Base-by-base conservation (phyloP, 2,113 vertebrate species). In the Pollimyrus isidori region DNA sequence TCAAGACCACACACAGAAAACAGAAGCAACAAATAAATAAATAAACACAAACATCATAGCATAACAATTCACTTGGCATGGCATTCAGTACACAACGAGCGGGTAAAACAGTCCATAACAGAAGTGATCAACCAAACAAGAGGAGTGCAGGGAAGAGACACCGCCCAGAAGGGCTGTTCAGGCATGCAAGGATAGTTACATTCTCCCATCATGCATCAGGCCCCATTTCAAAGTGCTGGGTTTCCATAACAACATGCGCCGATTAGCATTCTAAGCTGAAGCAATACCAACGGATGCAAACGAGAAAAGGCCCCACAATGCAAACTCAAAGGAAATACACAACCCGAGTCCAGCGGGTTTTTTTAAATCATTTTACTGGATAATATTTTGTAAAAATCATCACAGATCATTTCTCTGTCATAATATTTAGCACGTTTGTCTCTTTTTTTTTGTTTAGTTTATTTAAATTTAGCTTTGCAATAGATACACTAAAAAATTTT, bases 201-300 rank as follows among this genome's bases (percentile, higher is more conserved):
- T 98, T 99, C 98, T 97, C 95, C 97, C 96, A 96, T 96, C 98
- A 97, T 99, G 98, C 98, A 99, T 96, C 97, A 97, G 94, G 96
- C 97, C 92, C 94, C 94, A 92, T 95, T 96, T 96, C 93, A 95
- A 94, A 95, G 94, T 96, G 95, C 97, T 96, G 96, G 96, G 95
- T 98, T 97, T 97, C 95, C 97, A 98, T 97, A 96, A 97, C 97
- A 96, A 97, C 96, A 96, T 95, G 95, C 98, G 97, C 97, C 98
- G 95, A 95, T 95, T 96, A 98, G 96, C 92, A 90, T 92, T 95
- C 90, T 90, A 92, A 95, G 96, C 96, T 98, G 97, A 97, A 98
- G 98, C 98, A 97, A 97, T 97, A 98, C 97, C 97, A 97, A 97
- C 96, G 96, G 97, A 98, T 98, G 97, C 98, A 96, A 97, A 95